These are phyloP conservation scores for Bruchidius siliquastri DNA, from an alignment of 2,888 invertebrate species.

Conservation along the genomic window DNA sequence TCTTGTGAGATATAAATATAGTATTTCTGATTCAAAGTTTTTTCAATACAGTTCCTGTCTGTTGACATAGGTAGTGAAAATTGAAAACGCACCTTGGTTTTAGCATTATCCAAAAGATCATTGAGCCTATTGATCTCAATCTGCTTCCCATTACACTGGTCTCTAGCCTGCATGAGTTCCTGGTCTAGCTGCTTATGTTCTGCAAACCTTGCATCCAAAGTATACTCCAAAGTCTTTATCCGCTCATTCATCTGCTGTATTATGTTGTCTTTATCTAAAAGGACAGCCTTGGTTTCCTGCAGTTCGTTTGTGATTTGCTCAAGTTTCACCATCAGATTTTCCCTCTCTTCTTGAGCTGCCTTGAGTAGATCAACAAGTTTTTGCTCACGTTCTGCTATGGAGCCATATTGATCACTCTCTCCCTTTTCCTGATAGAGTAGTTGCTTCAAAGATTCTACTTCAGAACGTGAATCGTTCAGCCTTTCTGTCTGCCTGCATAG, in stretches of 20 bases:
- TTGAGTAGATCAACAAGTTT: constrained; percentile 81
- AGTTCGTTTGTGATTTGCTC: constrained; percentile 73
- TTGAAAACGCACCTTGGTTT: constrained; percentile 61
- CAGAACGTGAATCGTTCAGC: constrained; percentile 78
- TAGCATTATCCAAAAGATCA: constrained; percentile 76
- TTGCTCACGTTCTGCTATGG: constrained; percentile 67
- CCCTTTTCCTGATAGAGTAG: constrained; percentile 68
- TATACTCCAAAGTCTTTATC: constrained; percentile 65
- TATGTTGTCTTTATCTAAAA: constrained; percentile 55
- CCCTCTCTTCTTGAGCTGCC: constrained; percentile 76
- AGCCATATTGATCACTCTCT: constrained; percentile 52
- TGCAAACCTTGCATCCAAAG: constrained; percentile 66
- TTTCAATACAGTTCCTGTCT: no score
- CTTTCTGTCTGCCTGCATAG: constrained; percentile 89
- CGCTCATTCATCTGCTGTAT: constrained; percentile 66
- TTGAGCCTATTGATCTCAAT: constrained; percentile 76
- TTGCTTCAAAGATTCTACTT: constrained; percentile 80
- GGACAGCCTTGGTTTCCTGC: constrained; percentile 52
- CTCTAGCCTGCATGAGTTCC: constrained; percentile 66
- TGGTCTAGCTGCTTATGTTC: constrained; percentile 72
- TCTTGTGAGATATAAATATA: no score
- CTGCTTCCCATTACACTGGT: constrained; percentile 68
- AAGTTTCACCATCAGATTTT: constrained; percentile 67
- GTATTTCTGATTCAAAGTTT: no score
- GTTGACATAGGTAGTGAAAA: background rate